These are phyloP conservation scores for Trichogramma pretiosum DNA, from an alignment of 1,140 invertebrate species.

Conservation along the genomic window DNA sequence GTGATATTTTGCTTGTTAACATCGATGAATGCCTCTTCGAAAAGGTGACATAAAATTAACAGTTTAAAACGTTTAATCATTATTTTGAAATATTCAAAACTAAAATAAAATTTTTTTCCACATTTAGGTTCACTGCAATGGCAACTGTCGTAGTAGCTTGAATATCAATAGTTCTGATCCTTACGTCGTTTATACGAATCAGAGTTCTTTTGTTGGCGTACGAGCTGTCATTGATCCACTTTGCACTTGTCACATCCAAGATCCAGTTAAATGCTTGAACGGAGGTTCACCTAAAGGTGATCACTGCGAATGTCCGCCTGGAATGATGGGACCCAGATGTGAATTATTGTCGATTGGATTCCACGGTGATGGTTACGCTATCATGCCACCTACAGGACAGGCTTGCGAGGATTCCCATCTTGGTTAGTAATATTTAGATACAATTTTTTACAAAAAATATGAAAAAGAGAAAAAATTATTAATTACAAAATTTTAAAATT, in stretches of 20 bases:
- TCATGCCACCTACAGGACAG: conserved; percentile 70
- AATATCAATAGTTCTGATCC: conserved; percentile 64
- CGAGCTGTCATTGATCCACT: conserved; percentile 67
- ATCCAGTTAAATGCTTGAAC: conserved; percentile 55
- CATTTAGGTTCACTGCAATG: conserved; percentile 49
- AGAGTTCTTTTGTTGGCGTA: conserved; percentile 81
- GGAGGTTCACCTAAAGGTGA: conserved; percentile 58
- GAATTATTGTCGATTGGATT: conserved; percentile 85
- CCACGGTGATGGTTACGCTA: conserved; percentile 75
- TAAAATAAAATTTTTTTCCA: background rate
- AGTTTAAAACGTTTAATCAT: background rate
- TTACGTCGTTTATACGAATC: conserved; percentile 76
- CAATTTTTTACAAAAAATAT: too few relatives aligned
- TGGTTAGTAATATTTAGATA: background rate
- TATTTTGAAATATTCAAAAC: too few relatives aligned
- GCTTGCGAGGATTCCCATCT: conserved; percentile 62
- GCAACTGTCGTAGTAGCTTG: conserved; percentile 64
- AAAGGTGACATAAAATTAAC: too few relatives aligned
- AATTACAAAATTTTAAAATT: too few relatives aligned
- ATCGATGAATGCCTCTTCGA: conserved; percentile 81
- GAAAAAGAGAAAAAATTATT: too few relatives aligned
- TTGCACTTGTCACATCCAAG: conserved; percentile 57
- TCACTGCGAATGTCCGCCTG: conserved; percentile 56
- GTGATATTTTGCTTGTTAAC: conserved; percentile 71
- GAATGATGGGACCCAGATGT: conserved; percentile 79